Conservation (phyloP, 92 coral and sea anemone species). For the Porites evermanni region DNA sequence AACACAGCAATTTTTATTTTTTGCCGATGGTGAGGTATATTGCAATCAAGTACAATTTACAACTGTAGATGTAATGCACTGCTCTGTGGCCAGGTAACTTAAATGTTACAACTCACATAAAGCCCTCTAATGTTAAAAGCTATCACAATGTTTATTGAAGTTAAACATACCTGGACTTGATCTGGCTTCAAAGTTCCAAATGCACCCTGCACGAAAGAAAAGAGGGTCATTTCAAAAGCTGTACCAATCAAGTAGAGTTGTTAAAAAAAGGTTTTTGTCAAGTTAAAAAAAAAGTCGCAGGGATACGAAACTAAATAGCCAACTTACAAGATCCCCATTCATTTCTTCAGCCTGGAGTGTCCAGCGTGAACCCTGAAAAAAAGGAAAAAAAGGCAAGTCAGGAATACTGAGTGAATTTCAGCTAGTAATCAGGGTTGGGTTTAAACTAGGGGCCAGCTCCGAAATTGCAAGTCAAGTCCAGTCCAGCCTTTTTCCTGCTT, state of each 20-base stretch:
- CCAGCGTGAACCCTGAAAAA: constrained; percentile 95
- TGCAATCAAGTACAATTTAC: too few species aligned
- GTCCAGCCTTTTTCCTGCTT: too few species aligned
- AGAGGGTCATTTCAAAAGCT: neutral
- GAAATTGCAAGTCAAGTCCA: too few species aligned
- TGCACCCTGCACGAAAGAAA: constrained; percentile 67
- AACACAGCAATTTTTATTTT: neutral
- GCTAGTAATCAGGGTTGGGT: neutral
- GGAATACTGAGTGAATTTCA: neutral
- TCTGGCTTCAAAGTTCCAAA: constrained; percentile 93
- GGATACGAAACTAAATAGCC: too few species aligned
- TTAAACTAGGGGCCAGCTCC: too few species aligned
- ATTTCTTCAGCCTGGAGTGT: constrained; percentile 98
- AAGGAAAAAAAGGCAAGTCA: neutral
- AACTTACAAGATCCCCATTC: constrained; percentile 94
- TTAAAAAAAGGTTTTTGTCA: neutral
- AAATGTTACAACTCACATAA: neutral
- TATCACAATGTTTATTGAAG: neutral
- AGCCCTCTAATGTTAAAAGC: neutral
- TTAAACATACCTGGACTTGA: constrained; percentile 87
- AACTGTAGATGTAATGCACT: too few species aligned
- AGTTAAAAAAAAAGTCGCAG: too few species aligned
- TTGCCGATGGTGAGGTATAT: too few species aligned
- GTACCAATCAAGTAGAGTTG: neutral
- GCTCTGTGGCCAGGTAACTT: too few species aligned